These are phyloP conservation scores for Unio pictorum DNA, from an alignment of 2,888 invertebrate genomes.

Conservation along the genomic window DNA sequence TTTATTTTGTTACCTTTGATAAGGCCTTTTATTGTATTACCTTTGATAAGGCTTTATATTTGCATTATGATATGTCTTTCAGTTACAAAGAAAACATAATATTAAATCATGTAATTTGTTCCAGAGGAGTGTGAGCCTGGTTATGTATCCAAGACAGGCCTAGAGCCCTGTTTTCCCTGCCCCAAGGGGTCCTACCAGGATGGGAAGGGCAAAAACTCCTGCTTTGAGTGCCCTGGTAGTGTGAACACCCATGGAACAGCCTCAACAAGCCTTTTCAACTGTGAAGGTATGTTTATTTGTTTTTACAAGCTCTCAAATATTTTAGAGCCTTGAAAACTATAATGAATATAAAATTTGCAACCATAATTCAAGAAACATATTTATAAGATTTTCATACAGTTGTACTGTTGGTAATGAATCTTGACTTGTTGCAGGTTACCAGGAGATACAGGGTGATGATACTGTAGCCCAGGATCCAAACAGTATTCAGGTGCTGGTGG, in stretches of 20 bases:
- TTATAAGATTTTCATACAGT: background rate
- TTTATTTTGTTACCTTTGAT: too few relatives aligned
- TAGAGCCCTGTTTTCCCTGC: slow-evolving; percentile 77
- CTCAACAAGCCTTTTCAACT: slow-evolving; percentile 54
- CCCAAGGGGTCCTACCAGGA: slow-evolving; percentile 72
- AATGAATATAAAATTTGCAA: background rate
- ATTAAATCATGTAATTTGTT: slow-evolving; percentile 17
- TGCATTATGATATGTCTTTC: too few relatives aligned
- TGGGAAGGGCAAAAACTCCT: slow-evolving; percentile 68
- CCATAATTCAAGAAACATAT: background rate
- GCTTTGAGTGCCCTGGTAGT: slow-evolving; percentile 71
- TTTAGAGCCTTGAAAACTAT: too few relatives aligned
- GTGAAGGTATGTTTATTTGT: slow-evolving; percentile 46
- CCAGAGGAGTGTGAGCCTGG: slow-evolving; percentile 77
- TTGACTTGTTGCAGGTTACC: background rate
- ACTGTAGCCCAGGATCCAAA: background rate
- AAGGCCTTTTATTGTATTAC: too few relatives aligned
- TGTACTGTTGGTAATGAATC: background rate
- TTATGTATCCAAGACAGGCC: slow-evolving; percentile 73
- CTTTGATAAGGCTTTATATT: too few relatives aligned
- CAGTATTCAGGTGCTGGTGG: slow-evolving; percentile 17
- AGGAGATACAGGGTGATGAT: background rate
- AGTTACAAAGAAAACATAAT: background rate
- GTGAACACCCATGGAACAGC: slow-evolving; percentile 51
- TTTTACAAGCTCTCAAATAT: too few relatives aligned